Base-by-base conservation (phyloP, 2,797 vertebrate species). In the Mareca penelope region DNA sequence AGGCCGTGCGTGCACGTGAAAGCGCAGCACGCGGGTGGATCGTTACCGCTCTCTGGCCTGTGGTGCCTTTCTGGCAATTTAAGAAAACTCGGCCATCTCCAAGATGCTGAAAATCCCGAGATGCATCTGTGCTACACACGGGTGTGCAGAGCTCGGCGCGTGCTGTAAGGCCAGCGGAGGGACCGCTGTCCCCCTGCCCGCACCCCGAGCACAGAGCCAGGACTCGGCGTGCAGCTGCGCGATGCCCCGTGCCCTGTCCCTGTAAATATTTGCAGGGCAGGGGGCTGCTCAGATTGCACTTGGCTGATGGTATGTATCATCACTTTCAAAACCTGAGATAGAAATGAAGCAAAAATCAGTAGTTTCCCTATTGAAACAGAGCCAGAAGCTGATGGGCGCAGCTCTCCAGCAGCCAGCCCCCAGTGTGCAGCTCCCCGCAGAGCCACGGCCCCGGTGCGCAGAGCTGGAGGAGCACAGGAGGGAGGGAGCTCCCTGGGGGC, bases 31-130 rank as follows among this genome's bases (percentile, higher is more conserved):
- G 35, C n/a, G 10, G 2, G 59, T 19, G 29, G 40, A 2, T 4
- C 15, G 15, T 14, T 50, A 70, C 55, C 19, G 0, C 28, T 17
- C 29, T 67, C 35, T 8, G 22, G 22, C 9, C 37, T 0, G 0
- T 1, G 52, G 3, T 1, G 23, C 26, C 24, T 3, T 8, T n/a
- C 17, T 1, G 6, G 2, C 19, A 64, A 15, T 28, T 61, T 13
- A 0, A 39, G 53, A 22, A 28, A 50, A 59, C 39, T 0, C 29
- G 0, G 0, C 46, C 8, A 1, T 22, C 10, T 31, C 6, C 65
- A 2, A 29, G n/a, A 28, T 0, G 2, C 64, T 35, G 85, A 16
- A 24, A n/a, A 6, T 16, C 19, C 65, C 0, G 1, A 14, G n/a
- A 22, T 7, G 48, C 39, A 9, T 1, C 12, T 1, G 6, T 2